Base-by-base conservation (phyloP, 2,888 invertebrate species). In the Aspidiotus destructor region DNA sequence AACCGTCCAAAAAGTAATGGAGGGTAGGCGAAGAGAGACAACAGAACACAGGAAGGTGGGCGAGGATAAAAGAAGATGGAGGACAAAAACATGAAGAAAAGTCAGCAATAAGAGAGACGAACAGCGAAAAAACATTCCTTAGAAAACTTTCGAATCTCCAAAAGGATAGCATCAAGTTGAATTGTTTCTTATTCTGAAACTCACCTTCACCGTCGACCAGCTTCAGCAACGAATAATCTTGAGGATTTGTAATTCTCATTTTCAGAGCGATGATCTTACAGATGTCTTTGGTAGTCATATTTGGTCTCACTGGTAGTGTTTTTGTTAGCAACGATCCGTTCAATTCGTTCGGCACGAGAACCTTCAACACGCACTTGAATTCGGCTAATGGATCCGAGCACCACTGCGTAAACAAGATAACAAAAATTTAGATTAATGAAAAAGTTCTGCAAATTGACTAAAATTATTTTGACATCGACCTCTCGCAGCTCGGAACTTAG, bases 221-320 rank as follows among this genome's bases (percentile, higher is more conserved):
- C 72, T 92, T 87, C 76, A 91, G 96, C 68, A 97, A 83, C 68
- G 92, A 93, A 77, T 94, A 96, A 78, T 97, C 96, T 79, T 95
- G 94, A 16, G 96, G 93, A 79, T 96, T 97, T 70, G 95, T 95
- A 73, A 97, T 92, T 75, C 90, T 86, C 70, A 94, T 91, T 76
- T 95, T 94, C 77, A 95, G 94, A 15, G 96, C 96, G 69, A 97
- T 89, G 75, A 94, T 92, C 64, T 93, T 87, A 80, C 95, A 93
- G 68, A 97, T 87, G 79, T 96, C 95, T 64, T 88, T 84, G 0
- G 93, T 92, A 41, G 92, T 90, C 80, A 95, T 95, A 74, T 92
- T 92, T 0, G 95, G 94, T 74, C 95, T 83, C 73, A 94, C 91
- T 55, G 96, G 96, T 71, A 97, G 83, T 41, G 94, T 92, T 77